Evolutionary conservation across 2,888 invertebrate genomes (phyloP).

Genomic region (Drosophila demipolita): DNA sequence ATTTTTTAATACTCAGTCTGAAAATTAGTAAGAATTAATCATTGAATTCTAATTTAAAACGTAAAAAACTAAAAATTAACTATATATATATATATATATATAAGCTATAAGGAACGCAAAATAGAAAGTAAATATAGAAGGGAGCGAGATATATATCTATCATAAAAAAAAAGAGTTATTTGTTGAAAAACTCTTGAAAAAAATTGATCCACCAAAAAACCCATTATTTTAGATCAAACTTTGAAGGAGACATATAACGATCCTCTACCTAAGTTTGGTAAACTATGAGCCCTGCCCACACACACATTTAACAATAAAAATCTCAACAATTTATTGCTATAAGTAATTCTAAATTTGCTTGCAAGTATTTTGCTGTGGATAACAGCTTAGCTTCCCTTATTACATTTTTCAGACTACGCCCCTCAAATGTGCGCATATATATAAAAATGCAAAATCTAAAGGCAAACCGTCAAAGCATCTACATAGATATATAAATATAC

Average conservation of each 20-base stretch:
- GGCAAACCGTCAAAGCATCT: conserved; percentile 25
- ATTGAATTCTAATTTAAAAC: neutral
- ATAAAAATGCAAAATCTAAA: conserved; percentile 42
- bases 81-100: neutral
- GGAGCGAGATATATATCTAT: neutral
- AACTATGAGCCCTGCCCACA: neutral
- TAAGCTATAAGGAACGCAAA: neutral
- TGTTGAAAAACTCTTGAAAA: neutral
- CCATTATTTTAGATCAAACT: neutral
- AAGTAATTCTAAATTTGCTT: neutral
- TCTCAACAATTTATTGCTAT: neutral
- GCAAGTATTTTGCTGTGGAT: neutral
- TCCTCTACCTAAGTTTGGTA: neutral
- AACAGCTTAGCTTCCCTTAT: neutral
- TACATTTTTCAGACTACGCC: neutral
- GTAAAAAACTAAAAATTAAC: neutral
- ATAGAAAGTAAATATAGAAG: neutral
- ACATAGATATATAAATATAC: conserved; percentile 10
- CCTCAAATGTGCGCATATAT: conserved; percentile 2
- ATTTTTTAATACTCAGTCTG: too few species aligned
- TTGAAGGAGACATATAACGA: neutral
- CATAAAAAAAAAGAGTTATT: neutral
- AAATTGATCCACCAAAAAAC: too few species aligned
- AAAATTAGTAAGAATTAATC: neutral
- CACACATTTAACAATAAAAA: neutral